These are phyloP conservation scores for Echiichthys vipera DNA, from an alignment of 2,797 vertebrate species.

Conservation along the genomic window DNA sequence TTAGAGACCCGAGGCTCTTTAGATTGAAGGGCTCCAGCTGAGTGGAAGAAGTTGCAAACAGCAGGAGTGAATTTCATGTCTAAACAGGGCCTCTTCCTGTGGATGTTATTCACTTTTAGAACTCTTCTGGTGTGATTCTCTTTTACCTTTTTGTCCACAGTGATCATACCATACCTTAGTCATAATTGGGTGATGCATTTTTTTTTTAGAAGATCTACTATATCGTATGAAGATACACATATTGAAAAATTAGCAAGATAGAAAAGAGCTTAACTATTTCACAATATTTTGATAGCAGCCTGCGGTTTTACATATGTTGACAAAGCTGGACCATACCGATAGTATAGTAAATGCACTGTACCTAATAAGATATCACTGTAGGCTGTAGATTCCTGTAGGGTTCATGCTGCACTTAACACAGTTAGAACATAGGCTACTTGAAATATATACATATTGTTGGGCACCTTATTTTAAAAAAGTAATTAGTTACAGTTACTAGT, in stretches of 20 bases:
- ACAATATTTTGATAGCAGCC: background rate
- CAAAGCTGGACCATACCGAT: background rate
- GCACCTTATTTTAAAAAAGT: no score
- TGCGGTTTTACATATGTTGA: background rate
- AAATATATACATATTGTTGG: no score
- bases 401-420: conserved; percentile 18
- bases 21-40: conserved; percentile 75
- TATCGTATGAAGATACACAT: conserved; percentile 19
- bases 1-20: conserved; percentile 67
- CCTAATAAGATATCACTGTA: background rate
- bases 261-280: background rate
- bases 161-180: conserved; percentile 31
- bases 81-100: conserved; percentile 71
- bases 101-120: conserved; percentile 70
- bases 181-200: conserved; percentile 38
- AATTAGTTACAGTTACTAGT: no score
- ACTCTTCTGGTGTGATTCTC: conserved; percentile 62
- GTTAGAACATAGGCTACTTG: background rate
- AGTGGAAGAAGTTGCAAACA: conserved; percentile 76
- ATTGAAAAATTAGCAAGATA: background rate
- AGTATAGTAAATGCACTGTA: background rate
- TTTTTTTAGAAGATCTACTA: background rate
- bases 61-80: conserved; percentile 76
- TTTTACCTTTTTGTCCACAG: conserved; percentile 38
- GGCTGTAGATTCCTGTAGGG: conserved; percentile 9